Evolutionary conservation across 2,113 vertebrate species (phyloP), one percentile per base, ranked within the genome.

Genomic region (Hippolais icterina): DNA sequence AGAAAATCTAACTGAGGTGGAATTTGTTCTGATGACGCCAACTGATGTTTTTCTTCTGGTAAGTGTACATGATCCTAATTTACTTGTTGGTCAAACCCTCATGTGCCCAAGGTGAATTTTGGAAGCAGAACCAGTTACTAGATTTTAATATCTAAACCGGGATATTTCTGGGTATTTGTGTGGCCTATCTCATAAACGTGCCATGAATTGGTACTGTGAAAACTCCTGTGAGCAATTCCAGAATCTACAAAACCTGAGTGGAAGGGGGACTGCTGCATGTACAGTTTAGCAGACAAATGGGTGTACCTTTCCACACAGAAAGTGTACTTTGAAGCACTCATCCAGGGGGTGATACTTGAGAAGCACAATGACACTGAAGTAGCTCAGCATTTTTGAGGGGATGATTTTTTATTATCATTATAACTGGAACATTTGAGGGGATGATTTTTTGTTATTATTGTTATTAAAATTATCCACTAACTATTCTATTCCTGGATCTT

Each of bases 351-450:
- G 41, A 7, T 33, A 50, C 15, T 17, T 37, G n/a, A 78, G 53
- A 68, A 85, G 24, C 4, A 57, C 18, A 47, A 8, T 44, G 35
- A 41, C n/a, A 29, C 44, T 39, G 35, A 87, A 56, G 18, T 24
- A 71, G 7, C 22, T 33, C 3, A 68, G 39, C 63, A 69, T 4
- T 42, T 41, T 37, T 1, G 14, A 77, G 14, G 10, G 20, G 12
- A 63, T 59, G 28, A 49, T 50, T 57, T 92, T 49, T 78, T 52
- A 15, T 23, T 39, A 35, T 22, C 37, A n/a, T 44, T 53, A 47
- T 24, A 41, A 68, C 28, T 0, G 0, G 16, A 68, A n/a, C 13
- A 46, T 82, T 46, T 25, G 24, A 47, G 39, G 20, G n/a, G 16
- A 46, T 75, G 2, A 12, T 25, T 44, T 75, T 66, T 71, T 59